Percentiles rank a stretch among this genome's conserved stretches.
phyloP scores from a whole-genome alignment of 2,888 invertebrate species.

The Phalera bucephala region DNA sequence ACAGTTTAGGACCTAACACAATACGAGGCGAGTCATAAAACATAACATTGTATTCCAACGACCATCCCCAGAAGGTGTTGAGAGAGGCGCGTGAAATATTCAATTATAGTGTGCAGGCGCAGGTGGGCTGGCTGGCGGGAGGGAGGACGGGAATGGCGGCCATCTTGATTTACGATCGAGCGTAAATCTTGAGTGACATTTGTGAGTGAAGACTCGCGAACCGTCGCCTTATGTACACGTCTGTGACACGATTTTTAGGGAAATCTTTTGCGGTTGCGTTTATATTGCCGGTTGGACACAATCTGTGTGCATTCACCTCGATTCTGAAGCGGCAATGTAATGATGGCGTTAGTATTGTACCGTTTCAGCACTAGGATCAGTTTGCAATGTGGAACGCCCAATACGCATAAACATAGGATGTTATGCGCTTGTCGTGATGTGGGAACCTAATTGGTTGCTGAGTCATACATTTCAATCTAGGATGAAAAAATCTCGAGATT shows the following conservation, averaged over 20 bases:
- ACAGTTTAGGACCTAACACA: slow-evolving; percentile 81
- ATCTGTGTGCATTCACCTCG: slow-evolving; percentile 20
- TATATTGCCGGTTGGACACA: slow-evolving; percentile 38
- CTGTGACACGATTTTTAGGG: slow-evolving; percentile 65
- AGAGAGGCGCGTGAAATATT: slow-evolving; percentile 80
- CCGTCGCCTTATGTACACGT: slow-evolving; percentile 43
- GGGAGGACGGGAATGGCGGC: slow-evolving; percentile 55
- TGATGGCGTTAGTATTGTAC: slow-evolving; percentile 20
- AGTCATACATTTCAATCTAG: too few relatives aligned
- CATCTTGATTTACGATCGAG: slow-evolving; percentile 80
- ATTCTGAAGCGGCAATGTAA: slow-evolving; percentile 39
- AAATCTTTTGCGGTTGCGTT: slow-evolving; percentile 52
- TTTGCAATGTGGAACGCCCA: slow-evolving; percentile 47
- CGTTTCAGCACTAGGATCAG: slow-evolving; percentile 29
- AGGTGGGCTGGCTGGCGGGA: slow-evolving; percentile 54
- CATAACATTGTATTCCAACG: slow-evolving; percentile 73
- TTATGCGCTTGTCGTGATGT: slow-evolving; percentile 45
- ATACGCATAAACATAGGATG: slow-evolving; percentile 45
- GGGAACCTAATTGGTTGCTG: slow-evolving; percentile 30
- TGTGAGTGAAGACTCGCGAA: slow-evolving; percentile 65
- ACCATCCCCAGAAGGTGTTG: slow-evolving; percentile 73
- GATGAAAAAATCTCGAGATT: too few relatives aligned
- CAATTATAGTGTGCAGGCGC: slow-evolving; percentile 78
- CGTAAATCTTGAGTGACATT: slow-evolving; percentile 80
- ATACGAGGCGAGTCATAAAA: slow-evolving; percentile 71